These are phyloP conservation scores for Anoncus sp. DNA, from an alignment of 2,888 invertebrate genomes.

Conservation along the genomic window DNA sequence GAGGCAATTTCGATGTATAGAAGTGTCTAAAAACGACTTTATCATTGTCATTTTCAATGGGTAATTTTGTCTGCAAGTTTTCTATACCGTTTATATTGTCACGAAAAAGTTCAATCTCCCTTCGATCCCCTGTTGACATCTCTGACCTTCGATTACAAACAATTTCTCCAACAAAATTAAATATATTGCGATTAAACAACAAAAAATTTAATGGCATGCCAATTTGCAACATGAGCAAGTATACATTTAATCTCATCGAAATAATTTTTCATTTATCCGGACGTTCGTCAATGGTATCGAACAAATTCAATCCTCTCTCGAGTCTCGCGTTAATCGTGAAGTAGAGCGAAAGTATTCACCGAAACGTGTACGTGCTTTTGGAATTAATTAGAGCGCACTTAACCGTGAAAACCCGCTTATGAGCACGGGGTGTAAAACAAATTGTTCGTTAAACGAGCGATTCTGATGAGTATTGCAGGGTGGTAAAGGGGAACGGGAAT, in stretches of 20 bases:
- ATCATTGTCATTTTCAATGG: too few species aligned
- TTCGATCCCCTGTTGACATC: too few species aligned
- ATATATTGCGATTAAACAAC: too few species aligned
- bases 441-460: constrained; percentile 42
- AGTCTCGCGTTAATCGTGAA: constrained; percentile 16
- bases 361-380: neutral
- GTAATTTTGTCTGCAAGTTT: too few species aligned
- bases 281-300: neutral
- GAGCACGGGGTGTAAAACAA: constrained; percentile 19
- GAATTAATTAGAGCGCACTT: constrained; percentile 35
- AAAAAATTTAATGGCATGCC: neutral
- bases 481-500: constrained; percentile 19
- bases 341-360: neutral
- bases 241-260: neutral
- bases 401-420: constrained; percentile 25
- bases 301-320: constrained; percentile 7
- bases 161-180: too few species aligned
- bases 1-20: too few species aligned
- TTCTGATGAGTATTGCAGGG: constrained; percentile 22
- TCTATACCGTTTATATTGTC: too few species aligned
- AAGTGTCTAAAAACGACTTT: too few species aligned
- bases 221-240: neutral
- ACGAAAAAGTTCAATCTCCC: too few species aligned
- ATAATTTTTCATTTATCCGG: neutral
- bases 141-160: too few species aligned